Evolutionary conservation across 2,113 vertebrate genomes (phyloP).

Genomic region (Anhinga anhinga): DNA sequence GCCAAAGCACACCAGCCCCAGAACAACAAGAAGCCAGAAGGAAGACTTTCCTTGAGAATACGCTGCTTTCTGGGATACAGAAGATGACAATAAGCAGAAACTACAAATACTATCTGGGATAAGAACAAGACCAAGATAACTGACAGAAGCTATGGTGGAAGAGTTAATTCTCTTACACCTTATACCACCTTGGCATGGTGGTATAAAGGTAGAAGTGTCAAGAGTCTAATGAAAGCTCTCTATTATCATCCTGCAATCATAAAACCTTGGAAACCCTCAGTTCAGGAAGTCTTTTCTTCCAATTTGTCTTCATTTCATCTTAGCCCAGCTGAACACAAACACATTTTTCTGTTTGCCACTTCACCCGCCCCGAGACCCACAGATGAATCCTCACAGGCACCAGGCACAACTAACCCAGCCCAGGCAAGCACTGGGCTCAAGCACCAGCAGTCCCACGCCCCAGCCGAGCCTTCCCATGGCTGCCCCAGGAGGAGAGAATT

Average conservation of each 20-base stretch:
- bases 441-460: accelerated
- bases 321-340: background rate
- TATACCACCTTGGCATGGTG: background rate
- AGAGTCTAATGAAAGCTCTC: background rate
- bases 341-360: background rate
- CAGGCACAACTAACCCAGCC: background rate
- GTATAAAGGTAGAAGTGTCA: background rate
- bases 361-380: background rate
- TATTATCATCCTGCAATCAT: background rate
- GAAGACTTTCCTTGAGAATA: background rate
- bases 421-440: background rate
- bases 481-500: background rate
- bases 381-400: background rate
- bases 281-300: background rate
- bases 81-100: background rate
- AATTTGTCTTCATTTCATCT: background rate
- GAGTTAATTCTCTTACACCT: background rate
- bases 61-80: background rate
- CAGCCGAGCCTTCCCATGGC: background rate
- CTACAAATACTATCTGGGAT: background rate
- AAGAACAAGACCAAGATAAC: background rate
- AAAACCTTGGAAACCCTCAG: background rate
- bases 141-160: background rate
- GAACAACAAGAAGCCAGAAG: background rate
- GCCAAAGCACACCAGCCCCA: background rate